Percentiles rank a stretch among this genome's conserved stretches.
phyloP scores from a whole-genome alignment of 2,797 vertebrate genomes.

The Tokudaia muenninki region DNA sequence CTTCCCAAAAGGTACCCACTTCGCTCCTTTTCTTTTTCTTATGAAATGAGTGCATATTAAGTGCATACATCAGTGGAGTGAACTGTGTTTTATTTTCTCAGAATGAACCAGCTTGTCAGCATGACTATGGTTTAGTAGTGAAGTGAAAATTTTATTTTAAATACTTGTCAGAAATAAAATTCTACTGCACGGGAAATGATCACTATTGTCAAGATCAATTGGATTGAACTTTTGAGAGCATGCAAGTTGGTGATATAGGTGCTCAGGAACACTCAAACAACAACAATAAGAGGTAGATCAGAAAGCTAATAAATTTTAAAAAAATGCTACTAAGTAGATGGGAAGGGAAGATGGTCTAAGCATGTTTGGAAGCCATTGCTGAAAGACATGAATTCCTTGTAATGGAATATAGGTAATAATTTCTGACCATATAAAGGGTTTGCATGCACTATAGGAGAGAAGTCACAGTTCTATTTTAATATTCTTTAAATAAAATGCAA shows the following conservation, averaged over 20 bases:
- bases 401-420: not conserved
- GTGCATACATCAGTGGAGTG: conserved; percentile 20
- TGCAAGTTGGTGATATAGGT: not conserved
- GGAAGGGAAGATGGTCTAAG: not conserved
- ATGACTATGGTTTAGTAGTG: conserved; percentile 1
- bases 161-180: conserved; percentile 46
- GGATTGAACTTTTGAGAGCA: not conserved
- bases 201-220: not conserved
- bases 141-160: conserved; percentile 53
- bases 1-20: not conserved
- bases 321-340: not conserved
- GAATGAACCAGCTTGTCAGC: conserved; percentile 16
- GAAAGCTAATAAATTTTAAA: not conserved
- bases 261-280: not conserved
- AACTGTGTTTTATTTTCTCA: conserved; percentile 3
- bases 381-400: not conserved
- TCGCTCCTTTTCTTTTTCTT: not conserved
- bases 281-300: not conserved
- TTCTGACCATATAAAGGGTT: not conserved
- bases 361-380: not conserved
- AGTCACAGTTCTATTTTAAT: not conserved
- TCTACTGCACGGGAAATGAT: not conserved
- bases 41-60: conserved; percentile 17
- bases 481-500: conserved; percentile 2
- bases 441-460: not conserved